Evolutionary conservation across 2,113 vertebrate species (phyloP).

Genomic region (Aegithalos caudatus): DNA sequence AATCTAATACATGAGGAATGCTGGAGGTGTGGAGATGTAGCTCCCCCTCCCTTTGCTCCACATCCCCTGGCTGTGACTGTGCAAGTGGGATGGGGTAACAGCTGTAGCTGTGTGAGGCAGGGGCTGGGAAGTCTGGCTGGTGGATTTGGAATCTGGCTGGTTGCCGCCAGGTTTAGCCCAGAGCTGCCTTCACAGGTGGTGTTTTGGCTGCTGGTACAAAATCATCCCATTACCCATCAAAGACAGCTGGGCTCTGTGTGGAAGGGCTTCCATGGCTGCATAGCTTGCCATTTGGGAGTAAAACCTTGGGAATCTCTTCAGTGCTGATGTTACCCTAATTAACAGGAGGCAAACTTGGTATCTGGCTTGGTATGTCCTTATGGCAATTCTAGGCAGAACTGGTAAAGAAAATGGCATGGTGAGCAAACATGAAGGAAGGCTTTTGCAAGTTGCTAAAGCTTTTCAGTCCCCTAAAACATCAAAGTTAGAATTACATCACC

Average conservation of each 20-base stretch:
- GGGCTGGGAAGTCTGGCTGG: background rate
- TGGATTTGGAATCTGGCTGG: background rate
- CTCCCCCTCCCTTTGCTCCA: background rate
- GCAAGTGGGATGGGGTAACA: background rate
- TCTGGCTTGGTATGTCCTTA: background rate
- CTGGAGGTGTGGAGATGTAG: background rate
- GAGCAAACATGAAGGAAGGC: background rate
- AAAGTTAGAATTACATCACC: background rate
- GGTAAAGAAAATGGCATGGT: background rate
- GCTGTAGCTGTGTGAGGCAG: background rate
- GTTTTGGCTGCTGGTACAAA: background rate
- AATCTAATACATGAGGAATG: background rate
- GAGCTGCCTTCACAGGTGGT: background rate
- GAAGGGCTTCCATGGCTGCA: background rate
- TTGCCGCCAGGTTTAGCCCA: background rate
- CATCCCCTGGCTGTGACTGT: background rate
- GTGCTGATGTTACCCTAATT: background rate
- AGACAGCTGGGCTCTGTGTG: background rate
- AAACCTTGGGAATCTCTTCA: background rate
- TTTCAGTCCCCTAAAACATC: constrained; percentile 1
- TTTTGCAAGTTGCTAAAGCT: background rate
- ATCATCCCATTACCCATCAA: background rate
- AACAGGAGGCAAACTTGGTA: background rate
- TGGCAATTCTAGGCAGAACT: background rate
- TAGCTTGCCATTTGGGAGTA: background rate